Base-by-base conservation (phyloP, 2,797 vertebrate genomes). In the Sebastiscus tertius region DNA sequence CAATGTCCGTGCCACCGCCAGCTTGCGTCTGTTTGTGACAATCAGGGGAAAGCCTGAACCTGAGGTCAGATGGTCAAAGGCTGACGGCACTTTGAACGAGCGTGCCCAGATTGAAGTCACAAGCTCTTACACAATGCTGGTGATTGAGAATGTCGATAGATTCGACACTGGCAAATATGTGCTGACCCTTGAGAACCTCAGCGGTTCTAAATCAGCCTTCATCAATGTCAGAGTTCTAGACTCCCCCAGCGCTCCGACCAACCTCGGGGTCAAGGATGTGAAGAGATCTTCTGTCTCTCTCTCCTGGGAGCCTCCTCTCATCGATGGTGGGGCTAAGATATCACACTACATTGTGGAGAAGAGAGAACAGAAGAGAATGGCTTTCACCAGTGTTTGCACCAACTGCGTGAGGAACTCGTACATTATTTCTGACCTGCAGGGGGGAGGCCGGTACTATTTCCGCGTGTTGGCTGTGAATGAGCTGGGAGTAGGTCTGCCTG, bases 101-200 rank as follows among this genome's bases (percentile, higher is more conserved):
- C 96, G 96, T 91, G 97, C 98, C 82, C 97, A 98, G 88, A 97
- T 98, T 93, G 99, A 99, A 79, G 96, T 98, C 75, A 99, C 98
- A 73, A 96, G 97, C 87, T 99, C 98, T 66, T 99, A 98, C 83
- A 99, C 99, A 77, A 98, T 98, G 97, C 92, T 99, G 80, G 97
- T 99, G 62, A 97, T 99, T 91, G 98, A 99, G 80, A 99, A 98
- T 55, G 97, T 99, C 26, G 98, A 98, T 91, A 96, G 99, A 94
- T 99, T 99, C 92, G 98, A 99, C 88, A 99, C 97, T 59, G 99
- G 99, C n/a, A 98, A 97, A 92, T 99, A 99, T 89, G 96, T 97
- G 20, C 92, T 99, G 77, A 97, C 95, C 56, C 96, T 99, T 87
- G 98, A 99, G 93, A 99, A 99, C 83, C 96, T 97, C 77, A 98